Conservation (phyloP, 2,113 vertebrate genomes). For the Thunnus thynnus region DNA sequence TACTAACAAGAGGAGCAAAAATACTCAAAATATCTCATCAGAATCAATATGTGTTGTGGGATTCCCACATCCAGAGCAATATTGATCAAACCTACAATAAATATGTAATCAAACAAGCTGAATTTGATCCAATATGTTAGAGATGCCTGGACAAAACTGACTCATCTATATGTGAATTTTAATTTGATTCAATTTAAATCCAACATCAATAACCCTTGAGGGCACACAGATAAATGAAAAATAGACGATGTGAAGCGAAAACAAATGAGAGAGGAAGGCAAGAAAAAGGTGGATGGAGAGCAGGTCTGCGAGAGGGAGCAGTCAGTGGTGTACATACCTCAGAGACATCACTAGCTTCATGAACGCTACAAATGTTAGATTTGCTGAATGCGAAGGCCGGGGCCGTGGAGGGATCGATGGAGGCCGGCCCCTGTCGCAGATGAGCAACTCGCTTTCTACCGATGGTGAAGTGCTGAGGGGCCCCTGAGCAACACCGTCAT, state of each 20-base stretch:
- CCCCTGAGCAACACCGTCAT: conserved; percentile 11
- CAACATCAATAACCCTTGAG: neutral
- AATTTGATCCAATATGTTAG: neutral
- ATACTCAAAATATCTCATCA: neutral
- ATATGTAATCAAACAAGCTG: conserved; percentile 24
- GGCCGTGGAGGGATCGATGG: conserved; percentile 16
- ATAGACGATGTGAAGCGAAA: neutral
- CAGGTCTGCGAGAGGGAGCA: neutral
- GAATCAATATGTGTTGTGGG: neutral
- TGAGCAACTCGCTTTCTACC: conserved; percentile 19
- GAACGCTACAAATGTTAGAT: conserved; percentile 52
- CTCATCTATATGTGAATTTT: neutral
- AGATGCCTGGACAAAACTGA: neutral
- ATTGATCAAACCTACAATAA: conserved; percentile 16
- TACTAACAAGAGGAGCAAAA: conserved; percentile 1
- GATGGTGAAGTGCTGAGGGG: neutral
- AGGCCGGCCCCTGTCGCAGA: conserved; percentile 12
- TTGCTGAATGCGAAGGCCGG: conserved; percentile 50
- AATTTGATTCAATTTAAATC: conserved; percentile 12
- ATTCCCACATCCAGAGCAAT: neutral
- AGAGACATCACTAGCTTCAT: conserved; percentile 30
- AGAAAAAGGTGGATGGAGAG: neutral
- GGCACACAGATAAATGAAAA: neutral
- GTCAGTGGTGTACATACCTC: conserved; percentile 15
- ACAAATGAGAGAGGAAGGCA: neutral